Evolutionary conservation across 2,888 invertebrate species (phyloP), one percentile per base, ranked within the genome.

Genomic region (Agapetus fuscipes): DNA sequence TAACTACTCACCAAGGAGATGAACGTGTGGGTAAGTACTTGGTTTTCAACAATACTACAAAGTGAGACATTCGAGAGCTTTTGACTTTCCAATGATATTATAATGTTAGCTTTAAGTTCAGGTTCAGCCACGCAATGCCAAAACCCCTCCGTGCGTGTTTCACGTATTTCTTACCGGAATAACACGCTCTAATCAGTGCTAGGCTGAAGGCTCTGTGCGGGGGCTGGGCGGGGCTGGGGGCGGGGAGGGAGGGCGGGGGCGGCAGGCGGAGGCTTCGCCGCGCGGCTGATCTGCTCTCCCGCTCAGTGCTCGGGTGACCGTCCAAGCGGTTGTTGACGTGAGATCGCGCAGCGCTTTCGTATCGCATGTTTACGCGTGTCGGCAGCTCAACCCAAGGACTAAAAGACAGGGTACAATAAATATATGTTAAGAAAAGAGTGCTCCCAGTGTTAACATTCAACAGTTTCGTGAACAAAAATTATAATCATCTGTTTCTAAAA

Each of bases 231-330:
- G 16, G 17, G 62, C 59, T 57, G 56, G 56, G 56, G 60, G 56
- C 53, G 52, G 50, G 53, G 46, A 47, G 53, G 46, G 51, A 49
- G 47, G 56, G 40, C 20, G 13, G 34, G 30, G 52, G 55, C 56
- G 59, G 61, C 55, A 57, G 60, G 57, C 54, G 56, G 59, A 57
- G 59, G 61, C 54, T 60, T 59, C 35, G 26, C 13, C 16, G 34
- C 31, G 30, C 27, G 37, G 33, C 15, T n/a, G n/a, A n/a, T n/a
- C n/a, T n/a, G n/a, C n/a, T n/a, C 39, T 13, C 14, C 17, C 34
- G 17, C 41, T 27, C 41, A 38, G 37, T 43, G 34, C 35, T 41
- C 40, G 46, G 40, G 43, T 46, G 43, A 46, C 40, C 40, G 46
- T 37, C 43, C 46, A 33, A 39, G 29, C 26, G 45, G 42, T 29